phyloP scores from a whole-genome alignment of 2,888 invertebrate genomes.

The Dolomedes plantarius region DNA sequence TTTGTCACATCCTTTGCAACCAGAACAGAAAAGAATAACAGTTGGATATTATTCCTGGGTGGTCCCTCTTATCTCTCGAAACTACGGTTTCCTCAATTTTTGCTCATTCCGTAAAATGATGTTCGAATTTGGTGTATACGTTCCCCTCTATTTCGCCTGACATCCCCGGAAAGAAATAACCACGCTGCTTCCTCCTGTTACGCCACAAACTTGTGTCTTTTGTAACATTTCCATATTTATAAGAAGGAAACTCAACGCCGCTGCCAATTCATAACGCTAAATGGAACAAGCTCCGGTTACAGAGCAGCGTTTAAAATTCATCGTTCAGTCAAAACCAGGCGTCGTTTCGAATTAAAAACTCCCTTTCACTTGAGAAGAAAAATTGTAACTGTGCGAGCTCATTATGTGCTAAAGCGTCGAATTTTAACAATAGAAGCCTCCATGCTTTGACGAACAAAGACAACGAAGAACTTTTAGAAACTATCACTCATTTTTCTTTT shows the following conservation, averaged over 20 bases:
- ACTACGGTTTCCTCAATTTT: not conserved
- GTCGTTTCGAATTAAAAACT: constrained; percentile 54
- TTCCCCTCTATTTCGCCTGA: not conserved
- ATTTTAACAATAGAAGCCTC: constrained; percentile 47
- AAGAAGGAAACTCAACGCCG: constrained; percentile 58
- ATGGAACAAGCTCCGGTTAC: constrained; percentile 68
- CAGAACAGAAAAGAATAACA: not conserved
- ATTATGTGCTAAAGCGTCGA: constrained; percentile 52
- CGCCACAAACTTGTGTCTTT: constrained; percentile 69
- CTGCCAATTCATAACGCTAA: constrained; percentile 66
- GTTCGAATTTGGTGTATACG: not conserved
- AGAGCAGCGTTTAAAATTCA: constrained; percentile 55
- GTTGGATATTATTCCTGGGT: not conserved
- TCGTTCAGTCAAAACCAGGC: constrained; percentile 55
- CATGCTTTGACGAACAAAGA: constrained; percentile 71
- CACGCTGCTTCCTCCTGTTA: constrained; percentile 37
- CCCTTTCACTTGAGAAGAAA: constrained; percentile 41
- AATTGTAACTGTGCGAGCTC: constrained; percentile 51
- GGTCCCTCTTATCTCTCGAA: not conserved
- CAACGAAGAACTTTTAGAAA: constrained; percentile 67
- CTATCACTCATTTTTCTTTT: constrained; percentile 68
- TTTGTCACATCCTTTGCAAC: not conserved
- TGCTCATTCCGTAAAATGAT: not conserved
- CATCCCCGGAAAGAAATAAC: constrained; percentile 19
- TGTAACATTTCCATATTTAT: constrained; percentile 71